Evolutionary conservation across 1,140 invertebrate genomes (phyloP), one percentile per base, ranked within the genome.

Genomic region (Heliconius hewitsoni): DNA sequence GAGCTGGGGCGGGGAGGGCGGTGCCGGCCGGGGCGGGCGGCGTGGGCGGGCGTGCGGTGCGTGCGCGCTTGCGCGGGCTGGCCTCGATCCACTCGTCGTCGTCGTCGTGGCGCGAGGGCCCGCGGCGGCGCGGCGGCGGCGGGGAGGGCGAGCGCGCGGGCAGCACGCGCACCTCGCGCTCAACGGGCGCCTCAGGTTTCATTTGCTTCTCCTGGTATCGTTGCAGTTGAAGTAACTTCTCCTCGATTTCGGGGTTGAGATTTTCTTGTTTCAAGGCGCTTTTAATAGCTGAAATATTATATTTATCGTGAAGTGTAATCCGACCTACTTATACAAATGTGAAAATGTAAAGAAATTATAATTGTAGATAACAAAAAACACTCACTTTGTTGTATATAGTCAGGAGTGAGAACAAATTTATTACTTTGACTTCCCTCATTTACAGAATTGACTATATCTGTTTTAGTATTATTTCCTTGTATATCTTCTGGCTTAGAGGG

Each of bases 201-300:
- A 96, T 97, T 84, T 97, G 97, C 79, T 96, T 96, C 86, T 98
- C 97, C 84, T 98, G 97, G 86, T 98, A 98, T 46, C 97, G 96
- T 90, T 98, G 98, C 81, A 98, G 95, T 83, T 98, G 97, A 5
- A 98, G 94, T 30, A 99, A 90, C 89, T 99, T 99, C 83, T 98
- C 98, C 91, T 99, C 98, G 72, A 99, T 98, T 92, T 99, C 98
- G 2, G 98, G 98, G 91, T 98, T 98, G 18, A 98, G 94, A 90
- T 98, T 98, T 87, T 98, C 97, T 90, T 97, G 97, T 89, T 97
- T 97, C 55, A 98, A 91, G 9, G 97, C 97, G 90, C 96, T 97
- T 93, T 97, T 97, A 77, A 98, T 97, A 3, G 97, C 97, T 98
- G 89, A 70, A 82, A 83, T 16, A 30, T 16, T 11, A 16, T 16